Evolutionary conservation across 2,113 vertebrate species (phyloP).

Genomic region (cattle (Bos taurus)): ARS-UCD2.0 NC_037341.1:55445001-55445500

Average conservation of each 20-base stretch:
- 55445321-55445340: not conserved
- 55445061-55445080: no score
- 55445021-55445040: no score
- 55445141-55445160: no score
- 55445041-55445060: no score
- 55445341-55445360: not conserved
- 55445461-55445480: no score
- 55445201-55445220: not conserved
- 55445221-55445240: not conserved
- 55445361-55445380: not conserved
- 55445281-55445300: not conserved
- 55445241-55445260: not conserved
- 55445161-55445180: not conserved
- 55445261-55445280: not conserved
- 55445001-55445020: no score
- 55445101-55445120: no score
- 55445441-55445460: no score
- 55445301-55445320: not conserved
- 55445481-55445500: no score
- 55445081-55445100: no score
- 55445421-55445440: not conserved
- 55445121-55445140: no score
- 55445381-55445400: not conserved
- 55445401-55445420: not conserved
- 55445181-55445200: not conserved